Conservation (phyloP, 2,797 vertebrate species). For the Chelon labrosus region DNA sequence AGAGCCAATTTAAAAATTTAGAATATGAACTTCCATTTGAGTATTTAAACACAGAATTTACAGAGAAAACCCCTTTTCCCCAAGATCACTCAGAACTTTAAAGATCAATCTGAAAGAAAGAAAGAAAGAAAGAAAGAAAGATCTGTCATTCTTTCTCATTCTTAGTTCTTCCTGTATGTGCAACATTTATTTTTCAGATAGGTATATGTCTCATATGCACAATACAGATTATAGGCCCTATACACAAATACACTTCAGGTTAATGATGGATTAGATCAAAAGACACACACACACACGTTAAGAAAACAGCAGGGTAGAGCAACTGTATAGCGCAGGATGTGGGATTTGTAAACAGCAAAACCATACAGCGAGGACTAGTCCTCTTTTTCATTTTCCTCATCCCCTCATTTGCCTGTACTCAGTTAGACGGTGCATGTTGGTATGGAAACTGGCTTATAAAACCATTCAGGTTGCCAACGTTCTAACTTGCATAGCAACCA, state of each 20-base stretch:
- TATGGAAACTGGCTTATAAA: conserved; percentile 81
- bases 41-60: conserved; percentile 4
- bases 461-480: conserved; percentile 73
- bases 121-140: too few species aligned
- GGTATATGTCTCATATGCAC: not conserved
- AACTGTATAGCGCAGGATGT: conserved; percentile 10
- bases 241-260: not conserved
- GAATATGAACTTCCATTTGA: conserved; percentile 8
- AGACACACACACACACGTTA: not conserved
- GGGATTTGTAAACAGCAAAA: conserved; percentile 9
- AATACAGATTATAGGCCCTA: not conserved
- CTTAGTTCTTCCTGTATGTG: too few species aligned
- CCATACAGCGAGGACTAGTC: too few species aligned
- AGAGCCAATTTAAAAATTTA: conserved; percentile 1
- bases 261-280: conserved; percentile 2
- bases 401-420: conserved; percentile 31
- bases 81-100: not conserved
- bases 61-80: conserved; percentile 19
- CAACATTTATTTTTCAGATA: not conserved
- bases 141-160: too few species aligned
- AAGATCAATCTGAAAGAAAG: too few species aligned
- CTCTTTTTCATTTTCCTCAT: conserved; percentile 19
- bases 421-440: conserved; percentile 69
- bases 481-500: conserved; percentile 77
- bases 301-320: not conserved